Base-by-base conservation (phyloP, 1,140 invertebrate genomes). In the Drosophila sulfurigaster region DNA sequence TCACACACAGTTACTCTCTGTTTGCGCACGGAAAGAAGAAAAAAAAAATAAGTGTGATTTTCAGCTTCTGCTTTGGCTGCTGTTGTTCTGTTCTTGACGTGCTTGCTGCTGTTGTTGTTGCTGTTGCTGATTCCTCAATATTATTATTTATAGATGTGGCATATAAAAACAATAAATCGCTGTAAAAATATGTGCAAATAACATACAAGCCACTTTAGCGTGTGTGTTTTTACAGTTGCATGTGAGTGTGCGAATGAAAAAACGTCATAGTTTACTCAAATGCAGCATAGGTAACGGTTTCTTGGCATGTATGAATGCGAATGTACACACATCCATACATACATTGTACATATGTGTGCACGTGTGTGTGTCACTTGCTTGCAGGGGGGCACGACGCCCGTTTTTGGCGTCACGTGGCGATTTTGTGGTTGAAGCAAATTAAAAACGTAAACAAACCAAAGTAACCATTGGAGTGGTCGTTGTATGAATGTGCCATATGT, bases 381-480 rank as follows among this genome's bases (percentile, higher is more conserved):
- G 35, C 75, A 57, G 54, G 60, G 16, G 64, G 59, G 71, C 59
- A 59, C 58, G 46, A 43, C 41, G 30, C 45, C 28, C 57, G 45
- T 60, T 75, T 71, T 75, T 71, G 81, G 69, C 69, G 70, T 87
- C 79, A 88, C 76, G 69, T 80, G 83, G 54, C 66, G 56, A 65
- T 48, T 78, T 68, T 82, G 79, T 66, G 83, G 72, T 66, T 69
- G 38, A 59, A 57, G 58, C 62, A 80, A 88, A 88, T 82, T 77
- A 71, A 80, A 80, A 88, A 83, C 70, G 73, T 87, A 83, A 87
- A 88, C 80, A 88, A 87, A 72, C 58, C 59, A 41, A 74, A 52
- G 60, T 65, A 48, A 49, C 13, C 35, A 11, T 54, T 38, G 35
- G 35, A 38, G 41, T 43, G 45, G 48, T 60, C 35, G 32, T 10